Conservation (phyloP, 2,888 invertebrate species). For the Drosophila peninsularis region DNA sequence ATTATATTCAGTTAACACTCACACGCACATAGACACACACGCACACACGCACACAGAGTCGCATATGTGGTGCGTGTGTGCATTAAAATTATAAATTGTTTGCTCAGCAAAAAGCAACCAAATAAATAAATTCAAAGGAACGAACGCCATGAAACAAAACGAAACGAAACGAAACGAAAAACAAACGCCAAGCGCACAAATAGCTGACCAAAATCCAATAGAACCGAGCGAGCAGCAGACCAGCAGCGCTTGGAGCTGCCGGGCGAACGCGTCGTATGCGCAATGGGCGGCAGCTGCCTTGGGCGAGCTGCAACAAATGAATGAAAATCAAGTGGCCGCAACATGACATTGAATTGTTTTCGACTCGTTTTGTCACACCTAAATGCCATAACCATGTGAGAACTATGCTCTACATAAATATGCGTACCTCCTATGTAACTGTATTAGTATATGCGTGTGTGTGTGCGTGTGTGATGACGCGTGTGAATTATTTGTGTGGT, state of each 20-base stretch:
- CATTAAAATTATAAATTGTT: slow-evolving; percentile 78
- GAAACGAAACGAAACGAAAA: slow-evolving; percentile 25
- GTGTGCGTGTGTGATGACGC: slow-evolving; percentile 33
- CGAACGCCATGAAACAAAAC: slow-evolving; percentile 19
- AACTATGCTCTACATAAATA: slow-evolving; percentile 19
- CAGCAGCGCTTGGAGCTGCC: slow-evolving; percentile 15
- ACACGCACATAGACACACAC: slow-evolving; percentile 14
- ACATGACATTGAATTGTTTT: slow-evolving; percentile 71
- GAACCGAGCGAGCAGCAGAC: slow-evolving; percentile 7
- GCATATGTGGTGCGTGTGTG: slow-evolving; percentile 57
- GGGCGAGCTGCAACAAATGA: slow-evolving; percentile 72
- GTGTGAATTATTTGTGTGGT: slow-evolving; percentile 48
- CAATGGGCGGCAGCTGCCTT: slow-evolving; percentile 47
- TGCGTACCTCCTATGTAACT: slow-evolving; percentile 25
- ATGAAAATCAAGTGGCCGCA: slow-evolving; percentile 73
- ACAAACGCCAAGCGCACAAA: slow-evolving; percentile 56
- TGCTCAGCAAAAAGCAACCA: slow-evolving; percentile 69
- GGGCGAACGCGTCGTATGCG: slow-evolving; percentile 49
- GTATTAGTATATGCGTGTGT: slow-evolving; percentile 5
- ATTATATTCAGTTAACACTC: slow-evolving; percentile 72
- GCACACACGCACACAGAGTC: slow-evolving; percentile 14
- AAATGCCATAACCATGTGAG: slow-evolving; percentile 35
- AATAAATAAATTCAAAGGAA: slow-evolving; percentile 66
- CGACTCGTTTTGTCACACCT: slow-evolving; percentile 67
- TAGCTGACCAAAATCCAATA: slow-evolving; percentile 61